Percentiles rank a stretch among this genome's conserved stretches.
Conservation (phyloP, 2,113 vertebrate species). For the Cricetomys ansorgei region DNA sequence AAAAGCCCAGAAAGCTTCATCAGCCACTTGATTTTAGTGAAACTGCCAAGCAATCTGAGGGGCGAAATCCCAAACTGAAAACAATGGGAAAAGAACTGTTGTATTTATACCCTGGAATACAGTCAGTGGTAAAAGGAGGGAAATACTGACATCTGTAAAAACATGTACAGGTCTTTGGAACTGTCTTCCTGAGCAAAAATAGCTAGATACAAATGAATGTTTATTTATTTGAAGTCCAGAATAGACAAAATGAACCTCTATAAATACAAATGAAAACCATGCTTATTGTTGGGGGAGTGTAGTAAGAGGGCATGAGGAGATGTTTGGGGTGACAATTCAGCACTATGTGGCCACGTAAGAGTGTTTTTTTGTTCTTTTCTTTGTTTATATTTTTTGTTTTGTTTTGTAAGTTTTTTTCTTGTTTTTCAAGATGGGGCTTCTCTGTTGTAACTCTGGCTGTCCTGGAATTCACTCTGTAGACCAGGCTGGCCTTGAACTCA, state of each 20-base stretch:
- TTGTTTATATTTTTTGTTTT: no score
- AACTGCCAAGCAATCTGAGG: not conserved
- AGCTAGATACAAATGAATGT: not conserved
- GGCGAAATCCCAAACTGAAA: not conserved
- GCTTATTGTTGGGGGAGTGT: not conserved
- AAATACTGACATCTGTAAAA: not conserved
- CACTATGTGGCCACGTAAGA: not conserved
- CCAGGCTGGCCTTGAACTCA: no score
- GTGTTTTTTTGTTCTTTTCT: no score
- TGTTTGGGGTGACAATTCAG: not conserved
- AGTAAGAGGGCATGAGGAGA: not conserved
- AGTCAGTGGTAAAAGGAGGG: not conserved
- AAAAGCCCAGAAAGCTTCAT: not conserved
- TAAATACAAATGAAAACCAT: not conserved
- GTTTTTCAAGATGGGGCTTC: no score
- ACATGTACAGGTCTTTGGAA: not conserved
- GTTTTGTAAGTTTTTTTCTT: no score
- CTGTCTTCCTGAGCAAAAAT: not conserved
- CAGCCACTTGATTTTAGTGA: not conserved
- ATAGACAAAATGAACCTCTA: not conserved
- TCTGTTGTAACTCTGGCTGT: no score
- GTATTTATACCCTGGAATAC: not conserved
- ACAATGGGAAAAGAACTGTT: not conserved
- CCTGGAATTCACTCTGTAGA: no score
- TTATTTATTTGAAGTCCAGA: not conserved